Base-by-base conservation (phyloP, 2,797 vertebrate species). In the Falco columbarius region DNA sequence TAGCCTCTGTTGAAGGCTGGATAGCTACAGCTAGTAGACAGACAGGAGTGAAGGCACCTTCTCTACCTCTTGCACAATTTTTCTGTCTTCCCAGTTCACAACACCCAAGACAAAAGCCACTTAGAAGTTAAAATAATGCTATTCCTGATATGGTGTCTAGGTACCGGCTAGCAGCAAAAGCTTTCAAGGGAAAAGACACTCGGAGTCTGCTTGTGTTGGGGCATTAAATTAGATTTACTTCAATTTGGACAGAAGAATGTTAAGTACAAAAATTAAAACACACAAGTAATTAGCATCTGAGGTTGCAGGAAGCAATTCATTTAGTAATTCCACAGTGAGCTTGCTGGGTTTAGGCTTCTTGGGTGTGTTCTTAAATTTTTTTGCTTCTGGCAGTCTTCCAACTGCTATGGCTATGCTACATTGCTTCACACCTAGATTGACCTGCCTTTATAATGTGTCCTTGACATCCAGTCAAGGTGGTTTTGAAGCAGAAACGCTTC, bases 361-460 rank as follows among this genome's bases (percentile, higher is more conserved):
- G 59, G 52, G 47, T 59, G 18, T 59, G 21, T 87, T 91, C 59
- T 63, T 66, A 49, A 46, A 8, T 14, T 86, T 83, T 86, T 95
- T 90, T 61, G 20, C 74, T 93, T 80, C 71, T 87, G 89, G 59
- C 81, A 87, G n/a, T 81, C 63, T 87, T 91, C 79, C 63, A 93
- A 2, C 54, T 91, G 68, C 66, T 80, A 52, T 63, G 55, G 91
- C 72, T 76, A 6, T 42, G 42, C 73, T 72, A 58, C 34, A 11
- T 87, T 91, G 72, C 81, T 85, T 89, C 89, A 80, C 56, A 96
- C 81, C 77, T 94, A 86, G 86, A 70, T 59, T 96, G 89, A 82
- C 86, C 74, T 73, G 82, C 38, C 61, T 90, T 77, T 88, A 36
- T 65, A 90, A 83, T 10, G 21, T 59, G 42, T 72, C 76, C 63